Conservation (phyloP, 2,797 vertebrate genomes). For the Danio jaintianensis region DNA sequence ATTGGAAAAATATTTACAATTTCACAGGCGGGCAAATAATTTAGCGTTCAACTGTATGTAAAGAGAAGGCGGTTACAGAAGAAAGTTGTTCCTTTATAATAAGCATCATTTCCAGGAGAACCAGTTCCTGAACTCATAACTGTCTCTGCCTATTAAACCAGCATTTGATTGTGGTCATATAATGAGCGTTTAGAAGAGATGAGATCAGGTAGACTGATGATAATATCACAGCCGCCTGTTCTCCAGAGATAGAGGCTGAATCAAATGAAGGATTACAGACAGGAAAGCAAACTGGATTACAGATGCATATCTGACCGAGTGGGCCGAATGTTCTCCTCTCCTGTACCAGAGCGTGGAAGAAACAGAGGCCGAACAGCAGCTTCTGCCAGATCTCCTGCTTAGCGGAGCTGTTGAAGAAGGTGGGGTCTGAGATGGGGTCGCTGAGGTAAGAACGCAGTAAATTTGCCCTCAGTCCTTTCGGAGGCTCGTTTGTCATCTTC, state of each 20-base stretch:
- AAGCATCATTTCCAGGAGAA: not conserved
- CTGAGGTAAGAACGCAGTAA: conserved; percentile 89
- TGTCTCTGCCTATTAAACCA: not conserved
- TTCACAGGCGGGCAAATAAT: too few species aligned
- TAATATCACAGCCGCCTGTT: not conserved
- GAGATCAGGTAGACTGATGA: not conserved
- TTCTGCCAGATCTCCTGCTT: conserved; percentile 89
- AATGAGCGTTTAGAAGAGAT: not conserved
- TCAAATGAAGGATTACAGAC: not conserved
- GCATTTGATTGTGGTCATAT: not conserved
- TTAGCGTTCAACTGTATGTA: too few species aligned
- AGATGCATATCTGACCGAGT: conserved; percentile 79
- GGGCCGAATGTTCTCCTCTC: conserved; percentile 93
- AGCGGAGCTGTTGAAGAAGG: conserved; percentile 85
- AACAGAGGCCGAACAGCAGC: conserved; percentile 90
- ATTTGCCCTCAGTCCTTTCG: conserved; percentile 91
- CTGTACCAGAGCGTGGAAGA: conserved; percentile 94
- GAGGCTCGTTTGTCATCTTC: conserved; percentile 97
- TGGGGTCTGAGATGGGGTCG: conserved; percentile 87
- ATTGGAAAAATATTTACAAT: too few species aligned
- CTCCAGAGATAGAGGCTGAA: not conserved
- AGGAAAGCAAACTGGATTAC: conserved; percentile 2
- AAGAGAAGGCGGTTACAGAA: too few species aligned
- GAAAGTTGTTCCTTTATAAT: not conserved
- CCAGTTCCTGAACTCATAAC: not conserved